phyloP scores from a whole-genome alignment of 2,113 vertebrate genomes.

The Rhodinocichla rosea region DNA sequence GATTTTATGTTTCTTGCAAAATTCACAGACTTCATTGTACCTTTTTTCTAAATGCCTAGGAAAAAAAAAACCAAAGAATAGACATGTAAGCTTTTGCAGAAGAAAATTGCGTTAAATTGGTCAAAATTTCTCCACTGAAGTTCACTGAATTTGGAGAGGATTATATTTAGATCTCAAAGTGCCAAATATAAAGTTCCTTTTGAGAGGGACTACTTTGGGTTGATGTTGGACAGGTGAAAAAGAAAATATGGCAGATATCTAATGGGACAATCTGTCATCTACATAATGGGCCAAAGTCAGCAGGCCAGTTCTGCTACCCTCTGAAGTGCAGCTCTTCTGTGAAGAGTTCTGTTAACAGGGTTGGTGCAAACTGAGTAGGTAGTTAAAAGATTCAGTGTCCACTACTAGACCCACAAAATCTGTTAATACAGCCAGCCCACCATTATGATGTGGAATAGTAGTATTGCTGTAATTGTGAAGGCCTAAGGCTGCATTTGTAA shows the following conservation, averaged over 20 bases:
- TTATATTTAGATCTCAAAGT: neutral
- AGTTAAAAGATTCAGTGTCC: neutral
- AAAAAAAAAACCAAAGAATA: neutral
- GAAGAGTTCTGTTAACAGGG: neutral
- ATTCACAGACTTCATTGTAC: conserved; percentile 54
- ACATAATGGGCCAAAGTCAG: accelerated
- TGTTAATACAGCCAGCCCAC: neutral
- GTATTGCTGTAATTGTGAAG: neutral
- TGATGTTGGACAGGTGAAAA: neutral
- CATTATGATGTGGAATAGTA: neutral
- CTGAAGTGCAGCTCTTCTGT: neutral
- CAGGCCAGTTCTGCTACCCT: neutral
- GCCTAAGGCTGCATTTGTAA: neutral
- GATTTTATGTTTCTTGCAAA: conserved; percentile 66
- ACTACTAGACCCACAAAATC: neutral
- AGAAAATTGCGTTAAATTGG: neutral
- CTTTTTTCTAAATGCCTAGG: conserved; percentile 72
- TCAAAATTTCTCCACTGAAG: neutral
- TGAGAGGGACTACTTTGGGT: neutral
- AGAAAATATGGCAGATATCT: neutral
- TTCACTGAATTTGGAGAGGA: neutral
- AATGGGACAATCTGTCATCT: neutral
- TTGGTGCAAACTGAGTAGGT: neutral
- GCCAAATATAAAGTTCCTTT: neutral
- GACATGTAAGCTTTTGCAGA: neutral